These are phyloP conservation scores for Physeter macrocephalus DNA, from an alignment of 2,113 vertebrate genomes.

Conservation along the genomic window DNA sequence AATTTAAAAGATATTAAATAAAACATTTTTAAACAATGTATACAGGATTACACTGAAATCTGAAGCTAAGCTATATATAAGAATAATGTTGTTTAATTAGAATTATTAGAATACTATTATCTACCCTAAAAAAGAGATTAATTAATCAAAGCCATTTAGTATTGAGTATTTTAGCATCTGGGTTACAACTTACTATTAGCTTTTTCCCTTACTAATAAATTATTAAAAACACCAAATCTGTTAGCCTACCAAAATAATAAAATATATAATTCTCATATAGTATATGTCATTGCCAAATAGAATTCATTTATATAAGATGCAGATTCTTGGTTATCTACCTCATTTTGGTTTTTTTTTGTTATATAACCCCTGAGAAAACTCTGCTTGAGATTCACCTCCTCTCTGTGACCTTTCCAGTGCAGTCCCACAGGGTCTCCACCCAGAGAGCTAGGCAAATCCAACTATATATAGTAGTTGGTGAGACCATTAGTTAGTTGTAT, in stretches of 20 bases:
- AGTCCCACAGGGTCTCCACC: slow-evolving; percentile 55
- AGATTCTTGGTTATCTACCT: background rate
- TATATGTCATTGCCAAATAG: background rate
- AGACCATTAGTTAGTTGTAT: background rate
- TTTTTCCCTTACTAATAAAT: background rate
- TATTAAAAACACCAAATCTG: slow-evolving; percentile 27
- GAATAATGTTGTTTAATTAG: background rate
- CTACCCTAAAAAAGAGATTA: background rate
- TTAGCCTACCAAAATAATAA: background rate
- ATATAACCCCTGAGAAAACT: slow-evolving; percentile 47
- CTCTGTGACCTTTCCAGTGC: slow-evolving; percentile 50
- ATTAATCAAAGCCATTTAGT: background rate
- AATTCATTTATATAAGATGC: background rate
- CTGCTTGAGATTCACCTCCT: slow-evolving; percentile 37
- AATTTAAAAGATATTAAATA: background rate
- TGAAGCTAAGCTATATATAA: background rate
- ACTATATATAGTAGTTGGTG: slow-evolving; percentile 18
- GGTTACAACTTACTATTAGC: background rate
- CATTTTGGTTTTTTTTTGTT: slow-evolving; percentile 50
- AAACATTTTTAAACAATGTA: background rate
- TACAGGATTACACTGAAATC: background rate
- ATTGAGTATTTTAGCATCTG: background rate
- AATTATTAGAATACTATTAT: background rate
- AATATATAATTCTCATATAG: background rate
- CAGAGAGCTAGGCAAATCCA: background rate